Evolutionary conservation across 2,888 invertebrate species (phyloP).

Genomic region (Pandemis heparana): DNA sequence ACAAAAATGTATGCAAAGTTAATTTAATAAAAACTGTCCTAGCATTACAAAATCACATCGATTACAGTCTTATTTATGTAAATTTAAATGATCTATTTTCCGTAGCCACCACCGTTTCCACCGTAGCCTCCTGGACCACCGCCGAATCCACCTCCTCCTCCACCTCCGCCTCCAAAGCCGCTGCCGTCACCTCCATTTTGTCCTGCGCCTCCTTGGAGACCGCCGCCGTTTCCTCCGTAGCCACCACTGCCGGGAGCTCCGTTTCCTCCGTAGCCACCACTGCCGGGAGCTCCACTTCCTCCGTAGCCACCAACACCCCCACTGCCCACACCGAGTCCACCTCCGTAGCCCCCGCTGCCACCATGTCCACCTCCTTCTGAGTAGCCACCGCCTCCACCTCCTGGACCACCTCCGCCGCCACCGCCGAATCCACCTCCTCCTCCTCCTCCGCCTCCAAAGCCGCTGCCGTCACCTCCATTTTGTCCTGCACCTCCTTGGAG

Average conservation of each 20-base stretch:
- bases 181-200: slow-evolving; percentile 44
- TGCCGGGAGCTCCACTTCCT: too few relatives aligned
- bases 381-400: slow-evolving; percentile 45
- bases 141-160: slow-evolving; percentile 55
- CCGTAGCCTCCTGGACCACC: slow-evolving; percentile 59
- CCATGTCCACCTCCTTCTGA: slow-evolving; percentile 46
- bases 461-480: slow-evolving; percentile 43
- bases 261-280: slow-evolving; percentile 33
- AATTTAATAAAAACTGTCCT: slow-evolving; percentile 1
- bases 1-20: not conserved
- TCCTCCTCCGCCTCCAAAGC: slow-evolving; percentile 48
- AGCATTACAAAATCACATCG: slow-evolving; percentile 32
- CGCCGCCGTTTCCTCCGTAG: slow-evolving; percentile 39
- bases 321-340: too few relatives aligned
- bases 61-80: slow-evolving; percentile 43
- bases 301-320: slow-evolving; percentile 33
- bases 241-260: slow-evolving; percentile 36
- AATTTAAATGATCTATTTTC: slow-evolving; percentile 30
- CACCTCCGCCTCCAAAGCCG: slow-evolving; percentile 46
- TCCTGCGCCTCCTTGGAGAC: slow-evolving; percentile 48
- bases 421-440: slow-evolving; percentile 55
- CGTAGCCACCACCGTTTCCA: slow-evolving; percentile 54
- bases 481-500: slow-evolving; percentile 46
- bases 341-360: slow-evolving; percentile 46
- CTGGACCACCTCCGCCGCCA: slow-evolving; percentile 60